Evolutionary conservation across 2,888 invertebrate species (phyloP).

Genomic region (Ephialtes manifestator): DNA sequence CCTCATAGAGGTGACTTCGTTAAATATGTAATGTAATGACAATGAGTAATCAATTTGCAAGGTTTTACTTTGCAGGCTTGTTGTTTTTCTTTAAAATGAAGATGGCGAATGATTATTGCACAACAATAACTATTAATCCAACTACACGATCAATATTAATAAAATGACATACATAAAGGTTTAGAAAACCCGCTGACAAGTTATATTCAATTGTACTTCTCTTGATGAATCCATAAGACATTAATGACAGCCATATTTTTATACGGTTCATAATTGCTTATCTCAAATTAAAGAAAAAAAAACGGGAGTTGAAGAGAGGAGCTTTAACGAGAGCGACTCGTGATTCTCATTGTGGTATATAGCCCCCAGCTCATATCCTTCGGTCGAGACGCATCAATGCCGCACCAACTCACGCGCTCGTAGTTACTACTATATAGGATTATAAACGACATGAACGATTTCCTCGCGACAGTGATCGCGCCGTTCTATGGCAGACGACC

Average conservation of each 20-base stretch:
- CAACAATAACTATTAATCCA: too few species aligned
- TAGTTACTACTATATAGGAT: conserved; percentile 24
- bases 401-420: conserved; percentile 37
- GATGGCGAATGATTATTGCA: too few species aligned
- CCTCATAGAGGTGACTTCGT: too few species aligned
- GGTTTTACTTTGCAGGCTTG: too few species aligned
- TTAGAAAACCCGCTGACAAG: too few species aligned
- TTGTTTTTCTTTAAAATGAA: too few species aligned
- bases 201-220: too few species aligned
- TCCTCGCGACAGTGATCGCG: conserved; percentile 64
- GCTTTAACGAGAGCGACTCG: neutral
- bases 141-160: too few species aligned
- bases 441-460: conserved; percentile 58
- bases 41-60: too few species aligned
- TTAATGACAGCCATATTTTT: neutral
- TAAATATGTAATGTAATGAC: too few species aligned
- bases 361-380: conserved; percentile 31
- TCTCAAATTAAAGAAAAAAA: neutral
- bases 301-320: neutral
- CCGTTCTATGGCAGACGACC: conserved; percentile 46
- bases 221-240: too few species aligned
- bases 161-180: too few species aligned
- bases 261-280: neutral
- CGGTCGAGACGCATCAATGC: conserved; percentile 43
- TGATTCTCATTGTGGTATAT: conserved; percentile 7